A percentile compares a stretch with the other conserved stretches of the same genome.
These are phyloP conservation scores for Microcebus griseorufus DNA, from an alignment of 2,113 vertebrate species.

Conservation along the genomic window DNA sequence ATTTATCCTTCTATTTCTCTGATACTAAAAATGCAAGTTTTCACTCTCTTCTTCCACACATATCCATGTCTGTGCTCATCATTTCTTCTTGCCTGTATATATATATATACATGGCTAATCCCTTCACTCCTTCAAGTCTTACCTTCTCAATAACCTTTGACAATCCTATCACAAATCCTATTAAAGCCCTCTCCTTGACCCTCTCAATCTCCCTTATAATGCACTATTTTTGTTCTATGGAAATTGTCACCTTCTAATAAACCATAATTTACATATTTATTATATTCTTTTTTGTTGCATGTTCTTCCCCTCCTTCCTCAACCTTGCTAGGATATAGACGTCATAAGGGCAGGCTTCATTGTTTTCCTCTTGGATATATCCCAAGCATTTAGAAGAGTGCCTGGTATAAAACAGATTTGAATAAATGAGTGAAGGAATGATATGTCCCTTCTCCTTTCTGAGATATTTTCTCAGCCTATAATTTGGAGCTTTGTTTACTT, in stretches of 20 bases:
- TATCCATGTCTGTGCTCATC: not conserved
- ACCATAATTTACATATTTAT: not conserved
- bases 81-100: not conserved
- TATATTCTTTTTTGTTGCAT: not conserved
- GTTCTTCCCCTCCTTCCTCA: not conserved
- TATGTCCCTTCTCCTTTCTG: not conserved
- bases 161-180: not conserved
- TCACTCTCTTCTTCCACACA: not conserved
- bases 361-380: not conserved
- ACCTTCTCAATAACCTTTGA: not conserved
- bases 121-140: not conserved
- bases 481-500: not conserved
- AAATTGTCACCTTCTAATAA: not conserved
- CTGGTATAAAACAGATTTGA: not conserved
- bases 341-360: not conserved
- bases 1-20: not conserved
- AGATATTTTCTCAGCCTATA: not conserved
- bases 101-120: not conserved
- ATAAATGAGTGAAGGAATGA: not conserved
- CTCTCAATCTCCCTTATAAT: not conserved
- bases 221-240: not conserved
- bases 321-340: not conserved
- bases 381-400: not conserved
- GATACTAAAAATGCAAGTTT: not conserved
- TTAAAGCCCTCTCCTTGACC: not conserved